phyloP scores from a whole-genome alignment of 2,113 vertebrate genomes.

The Colistium nudipinnis region DNA sequence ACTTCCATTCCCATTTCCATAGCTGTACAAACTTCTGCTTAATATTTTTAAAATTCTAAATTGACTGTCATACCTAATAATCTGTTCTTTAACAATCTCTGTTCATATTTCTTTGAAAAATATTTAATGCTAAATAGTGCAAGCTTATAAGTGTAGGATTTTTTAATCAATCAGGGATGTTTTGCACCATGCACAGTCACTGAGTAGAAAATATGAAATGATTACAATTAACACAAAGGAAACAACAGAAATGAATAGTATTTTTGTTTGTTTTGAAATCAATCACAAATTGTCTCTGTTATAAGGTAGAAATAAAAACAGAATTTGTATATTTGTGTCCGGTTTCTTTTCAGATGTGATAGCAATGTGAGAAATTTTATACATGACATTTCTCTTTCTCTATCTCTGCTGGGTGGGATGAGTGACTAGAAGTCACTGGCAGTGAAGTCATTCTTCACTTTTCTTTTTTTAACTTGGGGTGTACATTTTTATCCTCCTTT shows the following conservation, averaged over 20 bases:
- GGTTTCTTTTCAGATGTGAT: constrained; percentile 14
- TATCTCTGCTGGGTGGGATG: too few relatives aligned
- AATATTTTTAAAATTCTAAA: constrained; percentile 38
- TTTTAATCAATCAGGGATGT: constrained; percentile 80
- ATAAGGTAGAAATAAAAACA: constrained; percentile 78
- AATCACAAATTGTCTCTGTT: constrained; percentile 75
- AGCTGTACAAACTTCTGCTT: constrained; percentile 70
- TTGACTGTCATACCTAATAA: constrained; percentile 48
- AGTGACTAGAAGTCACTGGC: neutral
- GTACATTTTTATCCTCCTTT: neutral
- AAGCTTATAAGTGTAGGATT: constrained; percentile 61
- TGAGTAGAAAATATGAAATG: constrained; percentile 67
- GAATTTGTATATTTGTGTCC: constrained; percentile 75
- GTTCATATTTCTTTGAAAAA: constrained; percentile 60
- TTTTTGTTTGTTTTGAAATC: constrained; percentile 73
- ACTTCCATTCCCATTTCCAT: constrained; percentile 42
- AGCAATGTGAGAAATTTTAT: neutral
- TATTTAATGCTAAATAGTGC: constrained; percentile 56
- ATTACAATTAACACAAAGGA: constrained; percentile 22
- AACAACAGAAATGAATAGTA: constrained; percentile 45
- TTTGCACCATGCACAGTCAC: constrained; percentile 79
- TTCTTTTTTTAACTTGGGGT: constrained; percentile 4
- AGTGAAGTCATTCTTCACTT: neutral
- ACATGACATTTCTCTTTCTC: neutral
- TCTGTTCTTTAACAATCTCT: constrained; percentile 31